phyloP scores from a whole-genome alignment of 2,797 vertebrate species.

The Cetoscarus ocellatus region DNA sequence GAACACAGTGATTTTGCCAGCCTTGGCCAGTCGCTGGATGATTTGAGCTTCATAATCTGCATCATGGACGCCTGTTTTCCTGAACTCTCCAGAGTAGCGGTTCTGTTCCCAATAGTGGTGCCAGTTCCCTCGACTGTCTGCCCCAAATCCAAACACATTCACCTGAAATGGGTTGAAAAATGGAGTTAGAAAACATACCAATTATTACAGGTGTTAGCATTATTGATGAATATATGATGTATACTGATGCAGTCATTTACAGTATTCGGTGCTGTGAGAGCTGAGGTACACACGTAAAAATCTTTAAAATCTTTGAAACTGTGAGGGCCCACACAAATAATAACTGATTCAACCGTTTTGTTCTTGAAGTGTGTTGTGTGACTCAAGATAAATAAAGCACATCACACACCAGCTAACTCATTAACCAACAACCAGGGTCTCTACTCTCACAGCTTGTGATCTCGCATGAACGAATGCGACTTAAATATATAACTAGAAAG shows the following conservation, averaged over 20 bases:
- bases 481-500: no score
- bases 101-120: constrained; percentile 99
- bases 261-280: not conserved
- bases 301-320: no score
- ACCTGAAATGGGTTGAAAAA: constrained; percentile 81
- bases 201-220: not conserved
- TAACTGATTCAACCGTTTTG: no score
- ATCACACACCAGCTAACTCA: no score
- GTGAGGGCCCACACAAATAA: no score
- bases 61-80: constrained; percentile 97
- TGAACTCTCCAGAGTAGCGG: constrained; percentile 97
- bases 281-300: no score
- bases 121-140: constrained; percentile 97
- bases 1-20: constrained; percentile 94
- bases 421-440: no score
- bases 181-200: not conserved
- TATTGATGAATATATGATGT: not conserved
- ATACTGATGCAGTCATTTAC: not conserved
- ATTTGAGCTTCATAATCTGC: constrained; percentile 97
- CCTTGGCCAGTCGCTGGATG: constrained; percentile 91
- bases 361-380: no score
- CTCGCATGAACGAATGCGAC: no score
- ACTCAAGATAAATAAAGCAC: no score
- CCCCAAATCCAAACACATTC: constrained; percentile 98
- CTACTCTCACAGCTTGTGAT: no score